Percentiles rank a stretch among this genome's conserved stretches.
These are phyloP conservation scores for Xenus cinereus DNA, from an alignment of 2,113 vertebrate genomes.

Conservation along the genomic window DNA sequence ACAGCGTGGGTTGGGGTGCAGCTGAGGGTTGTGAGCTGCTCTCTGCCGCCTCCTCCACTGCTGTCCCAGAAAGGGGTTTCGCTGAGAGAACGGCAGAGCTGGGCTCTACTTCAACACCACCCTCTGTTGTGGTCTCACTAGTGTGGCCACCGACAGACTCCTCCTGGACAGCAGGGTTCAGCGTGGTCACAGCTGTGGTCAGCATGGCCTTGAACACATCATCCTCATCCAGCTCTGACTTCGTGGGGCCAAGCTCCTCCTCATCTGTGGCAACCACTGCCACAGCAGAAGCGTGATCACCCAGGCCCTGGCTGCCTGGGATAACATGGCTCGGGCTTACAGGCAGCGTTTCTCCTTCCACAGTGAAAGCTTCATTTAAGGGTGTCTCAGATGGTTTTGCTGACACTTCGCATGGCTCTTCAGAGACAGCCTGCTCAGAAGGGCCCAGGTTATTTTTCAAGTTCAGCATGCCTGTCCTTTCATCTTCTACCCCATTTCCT, in stretches of 20 bases:
- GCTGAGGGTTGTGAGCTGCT: neutral
- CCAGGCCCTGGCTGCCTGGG: neutral
- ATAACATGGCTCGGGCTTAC: neutral
- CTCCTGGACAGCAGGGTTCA: neutral
- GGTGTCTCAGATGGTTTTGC: neutral
- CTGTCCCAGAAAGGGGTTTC: neutral
- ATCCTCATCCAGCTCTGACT: neutral
- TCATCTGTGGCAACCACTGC: neutral
- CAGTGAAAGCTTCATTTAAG: neutral
- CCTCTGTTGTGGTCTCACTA: neutral
- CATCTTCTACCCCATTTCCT: slow-evolving; percentile 3
- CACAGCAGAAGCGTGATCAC: neutral
- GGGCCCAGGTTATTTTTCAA: neutral
- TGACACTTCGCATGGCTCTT: neutral
- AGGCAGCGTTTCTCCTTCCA: neutral
- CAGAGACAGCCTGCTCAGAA: slow-evolving; percentile 9
- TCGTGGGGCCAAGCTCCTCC: neutral
- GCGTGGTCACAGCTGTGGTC: neutral
- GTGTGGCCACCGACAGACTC: neutral
- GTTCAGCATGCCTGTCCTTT: neutral
- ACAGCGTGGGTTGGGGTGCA: neutral
- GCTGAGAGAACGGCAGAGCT: neutral
- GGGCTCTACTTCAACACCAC: neutral
- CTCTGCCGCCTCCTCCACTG: neutral
- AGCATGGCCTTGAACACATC: slow-evolving; percentile 5